Evolutionary conservation across 2,797 vertebrate genomes (phyloP).

Genomic region (Ataeniobius toweri): DNA sequence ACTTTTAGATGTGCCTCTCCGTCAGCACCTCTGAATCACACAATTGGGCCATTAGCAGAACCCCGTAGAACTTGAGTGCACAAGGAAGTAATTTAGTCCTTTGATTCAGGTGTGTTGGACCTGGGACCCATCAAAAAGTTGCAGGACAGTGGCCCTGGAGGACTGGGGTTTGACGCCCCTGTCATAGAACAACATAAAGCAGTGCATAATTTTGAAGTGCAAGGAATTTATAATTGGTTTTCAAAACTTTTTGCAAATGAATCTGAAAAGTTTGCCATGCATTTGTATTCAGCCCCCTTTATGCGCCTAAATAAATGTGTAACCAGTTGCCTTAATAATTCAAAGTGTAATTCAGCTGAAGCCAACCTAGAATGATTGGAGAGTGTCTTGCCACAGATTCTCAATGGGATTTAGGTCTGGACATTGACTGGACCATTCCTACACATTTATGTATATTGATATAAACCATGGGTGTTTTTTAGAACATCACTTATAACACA

Average conservation of each 20-base stretch:
- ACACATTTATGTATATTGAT: neutral
- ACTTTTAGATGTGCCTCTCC: too few species aligned
- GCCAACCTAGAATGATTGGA: neutral
- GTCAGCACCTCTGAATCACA: too few species aligned
- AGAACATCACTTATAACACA: neutral
- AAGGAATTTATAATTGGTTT: neutral
- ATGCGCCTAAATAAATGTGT: neutral
- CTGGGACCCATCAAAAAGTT: too few species aligned
- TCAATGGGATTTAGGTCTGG: neutral
- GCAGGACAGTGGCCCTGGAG: too few species aligned
- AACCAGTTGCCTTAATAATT: neutral
- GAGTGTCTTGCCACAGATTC: neutral
- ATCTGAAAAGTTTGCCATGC: neutral
- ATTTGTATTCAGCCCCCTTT: neutral
- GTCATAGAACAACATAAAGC: neutral
- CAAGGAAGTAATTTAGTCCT: too few species aligned
- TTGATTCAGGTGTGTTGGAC: too few species aligned
- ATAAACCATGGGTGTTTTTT: neutral
- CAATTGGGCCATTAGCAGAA: too few species aligned
- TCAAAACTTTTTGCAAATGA: neutral
- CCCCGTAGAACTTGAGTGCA: too few species aligned
- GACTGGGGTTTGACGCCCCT: too few species aligned
- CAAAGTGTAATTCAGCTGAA: neutral
- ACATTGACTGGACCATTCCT: neutral
- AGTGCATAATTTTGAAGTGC: neutral